Evolutionary conservation across 2,888 invertebrate genomes (phyloP).

Genomic region (Magallana nippona): DNA sequence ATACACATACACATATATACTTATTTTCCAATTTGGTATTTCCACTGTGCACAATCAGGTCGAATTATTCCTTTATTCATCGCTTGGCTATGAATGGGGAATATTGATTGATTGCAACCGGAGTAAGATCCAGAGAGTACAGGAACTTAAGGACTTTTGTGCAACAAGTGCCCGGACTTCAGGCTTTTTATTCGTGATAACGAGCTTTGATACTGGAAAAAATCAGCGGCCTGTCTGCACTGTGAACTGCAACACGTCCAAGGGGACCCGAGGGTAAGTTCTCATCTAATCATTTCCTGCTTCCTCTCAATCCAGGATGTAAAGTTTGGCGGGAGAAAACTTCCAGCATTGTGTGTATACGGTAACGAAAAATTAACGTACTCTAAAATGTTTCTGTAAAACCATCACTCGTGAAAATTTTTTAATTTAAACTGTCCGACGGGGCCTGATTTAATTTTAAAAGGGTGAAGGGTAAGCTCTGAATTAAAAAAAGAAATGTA

Average conservation of each 20-base stretch:
- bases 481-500: no score
- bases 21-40: conserved; percentile 41
- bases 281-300: background rate
- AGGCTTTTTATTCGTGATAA: background rate
- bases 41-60: conserved; percentile 40
- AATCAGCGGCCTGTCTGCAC: background rate
- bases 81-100: conserved; percentile 34
- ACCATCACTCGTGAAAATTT: no score
- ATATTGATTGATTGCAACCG: conserved; percentile 32
- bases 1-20: background rate
- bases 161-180: conserved; percentile 19
- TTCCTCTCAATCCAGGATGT: no score
- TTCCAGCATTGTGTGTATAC: background rate
- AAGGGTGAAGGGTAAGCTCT: no score
- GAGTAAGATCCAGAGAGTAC: background rate
- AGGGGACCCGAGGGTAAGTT: background rate
- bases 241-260: background rate
- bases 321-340: background rate
- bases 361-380: background rate
- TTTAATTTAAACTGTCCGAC: no score
- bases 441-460: no score
- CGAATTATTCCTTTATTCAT: conserved; percentile 43
- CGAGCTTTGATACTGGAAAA: background rate
- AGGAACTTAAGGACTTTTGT: conserved; percentile 11
- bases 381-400: background rate